Percentiles rank a stretch among this genome's conserved stretches.
Conservation (phyloP, 2,888 invertebrate species). For the Empis livida region DNA sequence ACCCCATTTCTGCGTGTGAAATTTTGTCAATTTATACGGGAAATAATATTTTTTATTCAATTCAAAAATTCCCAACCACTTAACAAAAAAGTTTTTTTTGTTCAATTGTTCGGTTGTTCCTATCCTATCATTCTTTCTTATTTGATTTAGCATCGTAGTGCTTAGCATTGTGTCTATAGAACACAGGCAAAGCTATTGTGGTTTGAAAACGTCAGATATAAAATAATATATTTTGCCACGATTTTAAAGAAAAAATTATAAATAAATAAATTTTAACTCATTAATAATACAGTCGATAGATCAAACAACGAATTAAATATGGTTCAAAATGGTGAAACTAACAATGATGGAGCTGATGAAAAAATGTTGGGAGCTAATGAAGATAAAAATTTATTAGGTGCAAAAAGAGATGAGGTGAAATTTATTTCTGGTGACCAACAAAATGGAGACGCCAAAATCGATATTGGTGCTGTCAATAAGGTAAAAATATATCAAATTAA, state of each 20-base stretch:
- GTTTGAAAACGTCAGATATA: no score
- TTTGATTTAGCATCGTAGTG: no score
- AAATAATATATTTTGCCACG: background rate
- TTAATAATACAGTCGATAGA: background rate
- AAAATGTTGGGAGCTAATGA: conserved; percentile 48
- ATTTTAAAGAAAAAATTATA: background rate
- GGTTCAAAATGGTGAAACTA: conserved; percentile 35
- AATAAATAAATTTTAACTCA: background rate
- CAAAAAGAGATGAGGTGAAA: conserved; percentile 56
- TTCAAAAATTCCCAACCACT: no score
- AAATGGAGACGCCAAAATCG: conserved; percentile 82
- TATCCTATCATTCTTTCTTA: no score
- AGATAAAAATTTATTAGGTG: conserved; percentile 44
- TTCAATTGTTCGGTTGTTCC: no score
- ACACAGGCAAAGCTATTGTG: no score
- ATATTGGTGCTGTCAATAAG: conserved; percentile 54
- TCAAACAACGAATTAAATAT: conserved; percentile 24
- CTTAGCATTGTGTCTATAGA: no score
- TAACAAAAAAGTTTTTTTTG: no score
- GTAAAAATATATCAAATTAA: conserved; percentile 33
- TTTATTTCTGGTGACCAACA: conserved; percentile 57
- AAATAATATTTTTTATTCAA: no score
- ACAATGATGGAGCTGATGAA: conserved; percentile 56
- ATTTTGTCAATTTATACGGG: no score
- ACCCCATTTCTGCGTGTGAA: no score